Evolutionary conservation across 2,797 vertebrate genomes (phyloP), one percentile per base, ranked within the genome.

Genomic region (Moxostoma hubbsi): DNA sequence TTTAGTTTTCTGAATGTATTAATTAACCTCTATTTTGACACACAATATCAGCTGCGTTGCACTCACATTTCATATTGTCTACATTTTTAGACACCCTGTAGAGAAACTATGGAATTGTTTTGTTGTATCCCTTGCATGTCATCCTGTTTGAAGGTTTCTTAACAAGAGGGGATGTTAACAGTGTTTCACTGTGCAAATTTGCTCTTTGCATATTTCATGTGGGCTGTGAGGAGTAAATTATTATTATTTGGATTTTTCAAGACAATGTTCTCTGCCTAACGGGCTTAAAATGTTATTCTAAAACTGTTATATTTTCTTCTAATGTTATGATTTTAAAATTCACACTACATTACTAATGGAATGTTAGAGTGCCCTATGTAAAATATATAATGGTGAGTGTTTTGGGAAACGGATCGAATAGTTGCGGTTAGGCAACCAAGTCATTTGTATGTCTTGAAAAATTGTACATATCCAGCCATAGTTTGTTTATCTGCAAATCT

Each of bases 381-480:
- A 61, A 18, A 63, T 45, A 73, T 75, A 57, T 49, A 70, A 66
- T 57, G 24, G 24, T 16, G n/a, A 66, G 66, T 70, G 64, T 63
- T 51, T 67, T 4, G 16, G 67, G 2, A 64, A 24, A 46, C 13
- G 46, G 16, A 43, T 24, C 9, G 16, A 77, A 24, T 24, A 24
- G 24, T 24, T 24, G 24, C 24, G 24, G 24, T 24, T 24, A 7
- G 24, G 54, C 77, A 85, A 86, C 83, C 7, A 46, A 62, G 64
- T 73, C 82, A 49, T 86, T 85, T 82, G 81, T 86, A 86, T 84
- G 84, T 86, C 77, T 81, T 88, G 75, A 77, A 80, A 82, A 85
- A 87, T 51, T 96, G 92, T 95, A 93, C 90, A 93, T 95, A 95
- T 91, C 88, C 89, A 93, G 89, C 88, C 93, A 93, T 89, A 87